Base-by-base conservation (phyloP, 2,113 vertebrate genomes). In the Halcyon senegalensis region DNA sequence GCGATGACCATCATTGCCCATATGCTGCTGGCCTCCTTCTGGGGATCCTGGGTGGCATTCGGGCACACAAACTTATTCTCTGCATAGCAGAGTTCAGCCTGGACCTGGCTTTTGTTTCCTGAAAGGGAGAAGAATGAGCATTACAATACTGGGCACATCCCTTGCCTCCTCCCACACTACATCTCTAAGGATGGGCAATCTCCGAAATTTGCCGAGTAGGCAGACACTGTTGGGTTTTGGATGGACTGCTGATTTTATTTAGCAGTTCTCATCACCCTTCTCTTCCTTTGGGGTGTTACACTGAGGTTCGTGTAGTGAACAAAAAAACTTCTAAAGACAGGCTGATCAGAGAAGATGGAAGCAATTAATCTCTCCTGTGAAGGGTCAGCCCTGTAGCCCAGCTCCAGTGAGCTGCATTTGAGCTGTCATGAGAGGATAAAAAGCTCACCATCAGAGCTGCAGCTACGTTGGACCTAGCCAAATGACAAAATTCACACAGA, bases 1-100 rank as follows among this genome's bases (percentile, higher is more conserved):
- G 99, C 99, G 0, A 97, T 95, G 70, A 98, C 98, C 99, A 99
- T 99, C 85, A 99, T 97, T 51, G 98, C 88, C 99, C 99, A 99
- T 95, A 99, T 93, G 69, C 96, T 98, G 90, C 86, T 98, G 77
- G 98, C 97, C 87, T 99, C 98, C 23, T 96, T 92, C 94, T 63
- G 94, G 14, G 95, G 50, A n/a, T 98, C 93, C 60, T 77, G 69
- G 7, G 83, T 63, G 69, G 53, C 7, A 30, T 83, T 97, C 0
- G 93, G 90, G 89, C 98, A 98, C 46, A 84, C 50, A 37, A 93
- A 90, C 43, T 86, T 91, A 8, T 68, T 70, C 44, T 93, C 94
- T 84, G 93, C 94, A 35, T 96, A 90, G 66, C 98, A 98, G 70
- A 98, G 94, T 44, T 98, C 97, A 1, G 48, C 27, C n/a, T 94